Evolutionary conservation across 2,113 vertebrate genomes (phyloP).

Genomic region (Neomonachus schauinslandi): DNA sequence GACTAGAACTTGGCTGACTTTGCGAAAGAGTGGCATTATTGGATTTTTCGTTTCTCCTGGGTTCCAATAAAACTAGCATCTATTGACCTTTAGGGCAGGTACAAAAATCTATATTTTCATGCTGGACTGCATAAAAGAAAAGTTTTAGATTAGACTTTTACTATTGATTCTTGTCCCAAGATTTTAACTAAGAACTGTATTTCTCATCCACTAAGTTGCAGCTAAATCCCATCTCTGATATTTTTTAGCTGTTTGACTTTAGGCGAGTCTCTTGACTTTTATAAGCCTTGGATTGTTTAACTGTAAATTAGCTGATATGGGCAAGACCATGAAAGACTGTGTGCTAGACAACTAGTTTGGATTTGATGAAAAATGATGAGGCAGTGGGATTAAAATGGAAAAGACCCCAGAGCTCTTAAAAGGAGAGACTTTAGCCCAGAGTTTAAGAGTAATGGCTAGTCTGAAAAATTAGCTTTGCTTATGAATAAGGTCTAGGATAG

Average conservation of each 20-base stretch:
- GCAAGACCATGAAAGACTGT: neutral
- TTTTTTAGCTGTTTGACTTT: neutral
- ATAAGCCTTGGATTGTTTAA: neutral
- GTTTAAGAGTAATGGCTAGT: neutral
- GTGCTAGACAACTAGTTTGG: neutral
- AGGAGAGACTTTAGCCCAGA: neutral
- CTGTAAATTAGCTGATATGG: neutral
- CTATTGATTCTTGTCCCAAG: slow-evolving; percentile 50
- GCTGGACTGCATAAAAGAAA: slow-evolving; percentile 28
- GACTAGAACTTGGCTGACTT: slow-evolving; percentile 6
- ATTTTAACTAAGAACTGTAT: slow-evolving; percentile 40
- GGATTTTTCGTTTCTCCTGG: slow-evolving; percentile 61
- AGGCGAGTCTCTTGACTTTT: neutral
- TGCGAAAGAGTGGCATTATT: slow-evolving; percentile 24
- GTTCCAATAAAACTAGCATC: slow-evolving; percentile 49
- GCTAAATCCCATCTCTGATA: slow-evolving; percentile 3
- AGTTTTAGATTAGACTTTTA: slow-evolving; percentile 49
- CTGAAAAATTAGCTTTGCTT: neutral
- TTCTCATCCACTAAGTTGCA: neutral
- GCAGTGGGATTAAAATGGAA: neutral
- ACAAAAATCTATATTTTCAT: slow-evolving; percentile 59
- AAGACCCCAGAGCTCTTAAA: neutral
- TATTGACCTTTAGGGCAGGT: slow-evolving; percentile 41
- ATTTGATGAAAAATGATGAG: neutral
- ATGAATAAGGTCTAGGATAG: neutral